phyloP scores from a whole-genome alignment of 2,113 vertebrate genomes.

The Corvus moneduloides region DNA sequence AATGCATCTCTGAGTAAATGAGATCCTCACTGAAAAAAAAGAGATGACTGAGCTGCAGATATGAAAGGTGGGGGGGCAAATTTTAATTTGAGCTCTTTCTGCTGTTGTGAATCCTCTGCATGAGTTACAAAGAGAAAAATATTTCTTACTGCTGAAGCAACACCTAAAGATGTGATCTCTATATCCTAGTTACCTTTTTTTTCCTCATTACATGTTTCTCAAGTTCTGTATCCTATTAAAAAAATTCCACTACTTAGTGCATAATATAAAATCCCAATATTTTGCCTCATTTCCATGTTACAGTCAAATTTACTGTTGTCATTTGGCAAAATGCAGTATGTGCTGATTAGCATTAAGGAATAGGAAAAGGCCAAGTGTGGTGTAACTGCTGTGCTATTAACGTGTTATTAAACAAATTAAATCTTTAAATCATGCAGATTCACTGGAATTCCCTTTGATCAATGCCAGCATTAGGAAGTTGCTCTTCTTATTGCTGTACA shows the following conservation, averaged over 20 bases:
- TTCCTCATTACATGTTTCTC: background rate
- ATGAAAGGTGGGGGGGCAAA: background rate
- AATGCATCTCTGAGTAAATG: background rate
- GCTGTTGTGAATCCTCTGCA: background rate
- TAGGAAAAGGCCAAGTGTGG: background rate
- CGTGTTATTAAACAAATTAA: background rate
- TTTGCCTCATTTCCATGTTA: background rate
- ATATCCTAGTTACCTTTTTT: background rate
- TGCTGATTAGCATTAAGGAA: background rate
- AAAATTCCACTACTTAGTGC: background rate
- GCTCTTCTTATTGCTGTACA: background rate
- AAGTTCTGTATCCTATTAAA: background rate
- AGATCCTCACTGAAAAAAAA: background rate
- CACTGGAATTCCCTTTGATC: background rate
- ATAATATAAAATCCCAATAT: background rate
- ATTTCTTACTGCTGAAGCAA: background rate
- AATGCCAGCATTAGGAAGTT: background rate
- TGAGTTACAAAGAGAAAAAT: background rate
- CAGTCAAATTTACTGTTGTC: background rate
- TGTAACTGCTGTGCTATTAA: background rate
- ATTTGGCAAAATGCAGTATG: background rate
- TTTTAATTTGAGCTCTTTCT: background rate
- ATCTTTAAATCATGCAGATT: background rate
- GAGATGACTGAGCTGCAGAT: background rate
- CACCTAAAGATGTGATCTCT: background rate